A percentile compares a stretch with the other conserved stretches of the same genome.
phyloP scores from a whole-genome alignment of 2,113 vertebrate species.

The Neomonachus schauinslandi region DNA sequence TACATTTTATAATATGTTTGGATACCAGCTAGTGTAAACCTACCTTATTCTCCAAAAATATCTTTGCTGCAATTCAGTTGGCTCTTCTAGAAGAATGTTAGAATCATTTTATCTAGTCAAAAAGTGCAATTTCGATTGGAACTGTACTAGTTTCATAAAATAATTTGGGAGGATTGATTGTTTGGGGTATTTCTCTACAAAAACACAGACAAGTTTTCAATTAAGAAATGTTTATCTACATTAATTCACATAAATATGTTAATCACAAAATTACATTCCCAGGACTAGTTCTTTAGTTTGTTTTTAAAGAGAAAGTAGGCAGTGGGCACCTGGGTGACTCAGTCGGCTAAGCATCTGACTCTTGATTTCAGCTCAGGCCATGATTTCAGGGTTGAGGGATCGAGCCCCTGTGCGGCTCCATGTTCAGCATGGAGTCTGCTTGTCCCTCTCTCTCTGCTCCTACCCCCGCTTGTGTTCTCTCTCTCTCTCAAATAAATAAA shows the following conservation, averaged over 20 bases:
- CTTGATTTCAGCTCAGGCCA: neutral
- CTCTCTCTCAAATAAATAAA: neutral
- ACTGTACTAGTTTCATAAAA: neutral
- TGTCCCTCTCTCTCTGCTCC: neutral
- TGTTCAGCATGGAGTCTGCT: neutral
- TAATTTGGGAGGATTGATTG: neutral
- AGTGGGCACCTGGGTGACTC: neutral
- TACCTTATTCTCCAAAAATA: neutral
- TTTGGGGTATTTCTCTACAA: neutral
- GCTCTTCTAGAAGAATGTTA: neutral
- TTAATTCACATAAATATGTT: neutral
- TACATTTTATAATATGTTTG: neutral
- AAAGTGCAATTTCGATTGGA: neutral
- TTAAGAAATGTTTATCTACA: neutral
- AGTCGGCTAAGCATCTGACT: neutral
- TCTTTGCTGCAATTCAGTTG: neutral
- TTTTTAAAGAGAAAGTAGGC: neutral
- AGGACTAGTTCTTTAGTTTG: neutral
- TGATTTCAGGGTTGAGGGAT: neutral
- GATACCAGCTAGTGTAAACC: neutral
- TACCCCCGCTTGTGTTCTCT: neutral
- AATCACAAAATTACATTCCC: neutral
- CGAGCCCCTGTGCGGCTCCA: neutral
- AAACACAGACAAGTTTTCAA: neutral
- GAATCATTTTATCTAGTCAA: neutral